Conservation (phyloP, 2,888 invertebrate species). For the Heliconius cydno region DNA sequence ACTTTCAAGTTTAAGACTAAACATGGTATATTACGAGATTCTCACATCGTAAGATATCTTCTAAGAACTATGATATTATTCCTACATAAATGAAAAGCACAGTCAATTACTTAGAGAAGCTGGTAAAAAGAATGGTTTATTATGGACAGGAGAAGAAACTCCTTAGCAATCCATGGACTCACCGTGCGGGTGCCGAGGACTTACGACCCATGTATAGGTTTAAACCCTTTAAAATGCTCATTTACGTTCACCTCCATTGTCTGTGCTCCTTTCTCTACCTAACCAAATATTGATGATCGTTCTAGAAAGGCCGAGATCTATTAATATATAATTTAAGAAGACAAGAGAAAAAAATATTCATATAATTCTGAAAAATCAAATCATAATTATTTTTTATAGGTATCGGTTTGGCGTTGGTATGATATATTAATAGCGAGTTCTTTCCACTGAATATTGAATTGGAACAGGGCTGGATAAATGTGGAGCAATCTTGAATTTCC, state of each 20-base stretch:
- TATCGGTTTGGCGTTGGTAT: slow-evolving; percentile 22
- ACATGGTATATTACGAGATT: slow-evolving; percentile 2
- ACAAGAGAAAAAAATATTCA: slow-evolving; percentile 2
- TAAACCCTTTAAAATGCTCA: too few relatives aligned
- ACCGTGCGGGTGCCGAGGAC: too few relatives aligned
- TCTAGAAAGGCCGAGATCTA: too few relatives aligned
- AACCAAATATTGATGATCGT: too few relatives aligned
- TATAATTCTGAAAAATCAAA: not conserved
- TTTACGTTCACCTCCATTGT: too few relatives aligned
- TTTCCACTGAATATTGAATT: slow-evolving; percentile 39
- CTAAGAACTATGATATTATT: not conserved
- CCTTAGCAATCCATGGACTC: too few relatives aligned
- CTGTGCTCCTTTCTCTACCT: too few relatives aligned
- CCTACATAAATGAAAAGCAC: not conserved
- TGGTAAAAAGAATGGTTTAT: not conserved
- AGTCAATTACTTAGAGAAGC: not conserved
- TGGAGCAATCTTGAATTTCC: slow-evolving; percentile 46
- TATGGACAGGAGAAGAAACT: not conserved
- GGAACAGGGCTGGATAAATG: slow-evolving; percentile 40
- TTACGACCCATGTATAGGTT: too few relatives aligned
- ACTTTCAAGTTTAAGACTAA: slow-evolving; percentile 45
- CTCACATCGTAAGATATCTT: slow-evolving; percentile 1
- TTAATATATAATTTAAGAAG: not conserved
- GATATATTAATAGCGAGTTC: slow-evolving; percentile 33
- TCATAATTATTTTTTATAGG: slow-evolving; percentile 26